A percentile compares a stretch with the other conserved stretches of the same genome.
Conservation (phyloP, 2,888 invertebrate species). For the Oscheius sp. region DNA sequence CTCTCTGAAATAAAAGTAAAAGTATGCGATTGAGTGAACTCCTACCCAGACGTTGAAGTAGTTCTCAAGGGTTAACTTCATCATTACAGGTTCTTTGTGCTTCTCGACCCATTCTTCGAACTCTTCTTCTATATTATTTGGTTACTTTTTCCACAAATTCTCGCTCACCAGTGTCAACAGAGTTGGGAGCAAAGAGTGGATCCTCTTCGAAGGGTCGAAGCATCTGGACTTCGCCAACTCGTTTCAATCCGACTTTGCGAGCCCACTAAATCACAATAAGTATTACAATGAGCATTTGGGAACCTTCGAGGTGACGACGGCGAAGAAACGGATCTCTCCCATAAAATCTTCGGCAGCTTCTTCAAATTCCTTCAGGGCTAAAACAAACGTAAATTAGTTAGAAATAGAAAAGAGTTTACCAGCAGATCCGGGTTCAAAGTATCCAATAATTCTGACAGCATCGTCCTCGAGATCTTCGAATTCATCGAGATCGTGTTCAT, state of each 20-base stretch:
- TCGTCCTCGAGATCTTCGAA: slow-evolving; percentile 69
- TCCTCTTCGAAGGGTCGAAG: slow-evolving; percentile 69
- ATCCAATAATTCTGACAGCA: slow-evolving; percentile 68
- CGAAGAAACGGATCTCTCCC: slow-evolving; percentile 70
- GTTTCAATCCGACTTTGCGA: slow-evolving; percentile 67
- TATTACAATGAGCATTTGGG: background rate
- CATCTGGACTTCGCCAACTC: slow-evolving; percentile 69
- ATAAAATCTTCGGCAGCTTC: slow-evolving; percentile 71
- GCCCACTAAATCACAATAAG: slow-evolving; percentile 66
- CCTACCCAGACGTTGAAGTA: slow-evolving; percentile 70
- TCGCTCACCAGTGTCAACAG: slow-evolving; percentile 46
- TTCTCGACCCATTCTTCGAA: slow-evolving; percentile 71
- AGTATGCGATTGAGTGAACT: background rate
- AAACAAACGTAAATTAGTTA: too few relatives aligned
- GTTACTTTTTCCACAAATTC: background rate
- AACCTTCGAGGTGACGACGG: slow-evolving; percentile 68
- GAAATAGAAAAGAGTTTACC: slow-evolving; percentile 39
- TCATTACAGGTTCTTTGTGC: slow-evolving; percentile 70
- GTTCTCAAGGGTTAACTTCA: slow-evolving; percentile 68
- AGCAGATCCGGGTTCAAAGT: slow-evolving; percentile 70
- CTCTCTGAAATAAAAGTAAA: slow-evolving; percentile 51
- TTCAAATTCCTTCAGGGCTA: slow-evolving; percentile 69
- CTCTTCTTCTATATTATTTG: slow-evolving; percentile 65
- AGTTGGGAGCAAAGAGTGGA: slow-evolving; percentile 68
- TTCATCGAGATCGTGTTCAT: slow-evolving; percentile 69